phyloP scores from a whole-genome alignment of 92 coral and sea anemone genomes.

The Bergia puertoricense region DNA sequence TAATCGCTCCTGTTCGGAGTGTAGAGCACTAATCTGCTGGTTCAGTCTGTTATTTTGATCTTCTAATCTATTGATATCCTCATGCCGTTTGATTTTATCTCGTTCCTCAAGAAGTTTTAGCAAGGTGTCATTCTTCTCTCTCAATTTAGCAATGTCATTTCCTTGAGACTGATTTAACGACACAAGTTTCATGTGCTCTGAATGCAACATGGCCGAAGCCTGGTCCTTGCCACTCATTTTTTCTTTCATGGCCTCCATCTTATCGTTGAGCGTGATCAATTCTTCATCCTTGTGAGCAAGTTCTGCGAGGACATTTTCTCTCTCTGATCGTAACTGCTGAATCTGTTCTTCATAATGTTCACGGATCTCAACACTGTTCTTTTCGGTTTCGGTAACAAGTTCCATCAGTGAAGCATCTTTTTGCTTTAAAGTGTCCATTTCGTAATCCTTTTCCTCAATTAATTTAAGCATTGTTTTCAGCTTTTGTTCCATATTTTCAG shows the following conservation, averaged over 20 bases:
- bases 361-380: conserved; percentile 48
- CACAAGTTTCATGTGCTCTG: conserved; percentile 83
- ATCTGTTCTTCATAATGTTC: conserved; percentile 82
- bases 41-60: conserved; percentile 62
- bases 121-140: conserved; percentile 71
- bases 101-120: conserved; percentile 80
- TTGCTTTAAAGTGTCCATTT: conserved; percentile 85
- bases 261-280: conserved; percentile 71
- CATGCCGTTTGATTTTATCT: conserved; percentile 53
- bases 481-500: conserved; percentile 59
- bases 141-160: conserved; percentile 86
- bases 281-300: conserved; percentile 82
- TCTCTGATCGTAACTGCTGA: conserved; percentile 68
- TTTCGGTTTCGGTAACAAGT: conserved; percentile 83
- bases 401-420: conserved; percentile 88
- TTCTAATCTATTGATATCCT: conserved; percentile 60
- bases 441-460: conserved; percentile 89
- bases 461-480: conserved; percentile 69
- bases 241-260: conserved; percentile 84
- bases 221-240: conserved; percentile 90
- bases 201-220: conserved; percentile 85
- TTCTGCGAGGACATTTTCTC: conserved; percentile 74
- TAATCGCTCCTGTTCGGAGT: conserved; percentile 87
- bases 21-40: conserved; percentile 61
- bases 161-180: conserved; percentile 95